These are phyloP conservation scores for Cygnus atratus DNA, from an alignment of 2,113 vertebrate genomes.

Conservation along the genomic window DNA sequence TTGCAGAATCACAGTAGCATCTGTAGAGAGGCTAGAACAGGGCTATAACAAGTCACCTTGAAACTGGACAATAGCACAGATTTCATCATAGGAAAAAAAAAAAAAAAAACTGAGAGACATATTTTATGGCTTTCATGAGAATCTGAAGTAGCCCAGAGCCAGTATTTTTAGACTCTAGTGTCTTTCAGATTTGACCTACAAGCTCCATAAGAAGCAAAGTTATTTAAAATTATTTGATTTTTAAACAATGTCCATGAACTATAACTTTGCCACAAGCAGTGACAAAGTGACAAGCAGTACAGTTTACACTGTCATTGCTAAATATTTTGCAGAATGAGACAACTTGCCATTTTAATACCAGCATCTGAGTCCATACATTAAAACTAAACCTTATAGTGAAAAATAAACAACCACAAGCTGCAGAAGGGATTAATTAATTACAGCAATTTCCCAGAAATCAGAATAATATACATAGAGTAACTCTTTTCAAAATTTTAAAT, in stretches of 20 bases:
- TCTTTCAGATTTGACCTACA: constrained; percentile 74
- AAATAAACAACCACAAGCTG: constrained; percentile 67
- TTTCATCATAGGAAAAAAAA: constrained; percentile 60
- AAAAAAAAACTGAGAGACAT: constrained; percentile 50
- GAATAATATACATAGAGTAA: background rate
- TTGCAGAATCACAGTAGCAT: background rate
- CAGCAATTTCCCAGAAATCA: constrained; percentile 44
- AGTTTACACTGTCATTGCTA: constrained; percentile 46
- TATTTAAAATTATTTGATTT: constrained; percentile 70
- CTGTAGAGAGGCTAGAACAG: background rate
- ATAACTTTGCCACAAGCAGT: constrained; percentile 37
- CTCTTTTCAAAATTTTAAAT: constrained; percentile 18
- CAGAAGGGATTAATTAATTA: constrained; percentile 58
- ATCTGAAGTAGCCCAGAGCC: constrained; percentile 72
- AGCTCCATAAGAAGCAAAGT: constrained; percentile 68
- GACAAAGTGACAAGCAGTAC: background rate
- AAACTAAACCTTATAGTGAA: constrained; percentile 63
- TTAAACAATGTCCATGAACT: constrained; percentile 49
- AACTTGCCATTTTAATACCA: constrained; percentile 54
- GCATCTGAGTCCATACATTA: constrained; percentile 41
- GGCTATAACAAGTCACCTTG: background rate
- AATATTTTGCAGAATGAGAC: constrained; percentile 61
- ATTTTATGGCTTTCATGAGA: constrained; percentile 76
- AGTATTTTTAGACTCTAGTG: constrained; percentile 73
- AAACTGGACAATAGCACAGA: constrained; percentile 21